phyloP scores from a whole-genome alignment of 2,888 invertebrate species.

The Anthophora plumipes region DNA sequence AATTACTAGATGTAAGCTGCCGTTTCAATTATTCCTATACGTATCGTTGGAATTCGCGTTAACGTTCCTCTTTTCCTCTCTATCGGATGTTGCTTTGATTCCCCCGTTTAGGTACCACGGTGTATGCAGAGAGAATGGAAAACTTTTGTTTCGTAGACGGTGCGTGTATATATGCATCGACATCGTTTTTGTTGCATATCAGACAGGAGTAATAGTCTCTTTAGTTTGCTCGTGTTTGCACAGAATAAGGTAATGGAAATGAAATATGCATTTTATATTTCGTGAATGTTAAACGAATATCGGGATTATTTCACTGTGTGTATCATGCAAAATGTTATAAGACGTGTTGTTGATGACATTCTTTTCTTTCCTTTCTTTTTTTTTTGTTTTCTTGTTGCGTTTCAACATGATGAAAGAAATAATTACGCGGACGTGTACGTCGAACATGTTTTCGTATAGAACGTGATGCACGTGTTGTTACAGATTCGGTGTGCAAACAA shows the following conservation, averaged over 20 bases:
- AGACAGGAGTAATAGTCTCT: background rate
- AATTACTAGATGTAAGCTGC: constrained; percentile 21
- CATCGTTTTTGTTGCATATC: background rate
- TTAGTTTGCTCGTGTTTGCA: background rate
- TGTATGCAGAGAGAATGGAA: background rate
- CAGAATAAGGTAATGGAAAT: too few species aligned
- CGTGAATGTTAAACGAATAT: background rate
- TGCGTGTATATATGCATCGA: background rate
- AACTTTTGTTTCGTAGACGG: background rate
- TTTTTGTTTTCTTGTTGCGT: background rate
- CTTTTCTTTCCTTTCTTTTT: background rate
- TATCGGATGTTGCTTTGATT: background rate
- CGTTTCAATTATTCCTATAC: constrained; percentile 24
- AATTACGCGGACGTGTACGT: background rate
- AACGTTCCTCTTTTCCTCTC: background rate
- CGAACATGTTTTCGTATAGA: background rate
- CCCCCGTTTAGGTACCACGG: background rate
- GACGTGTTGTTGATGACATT: background rate
- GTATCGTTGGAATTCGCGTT: background rate
- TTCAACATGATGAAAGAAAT: background rate
- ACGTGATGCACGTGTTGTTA: too few species aligned
- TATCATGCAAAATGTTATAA: background rate
- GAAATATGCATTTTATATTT: background rate
- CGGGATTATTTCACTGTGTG: background rate
- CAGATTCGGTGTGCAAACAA: background rate